phyloP scores from a whole-genome alignment of 2,888 invertebrate species.

The Eilema griseolum region DNA sequence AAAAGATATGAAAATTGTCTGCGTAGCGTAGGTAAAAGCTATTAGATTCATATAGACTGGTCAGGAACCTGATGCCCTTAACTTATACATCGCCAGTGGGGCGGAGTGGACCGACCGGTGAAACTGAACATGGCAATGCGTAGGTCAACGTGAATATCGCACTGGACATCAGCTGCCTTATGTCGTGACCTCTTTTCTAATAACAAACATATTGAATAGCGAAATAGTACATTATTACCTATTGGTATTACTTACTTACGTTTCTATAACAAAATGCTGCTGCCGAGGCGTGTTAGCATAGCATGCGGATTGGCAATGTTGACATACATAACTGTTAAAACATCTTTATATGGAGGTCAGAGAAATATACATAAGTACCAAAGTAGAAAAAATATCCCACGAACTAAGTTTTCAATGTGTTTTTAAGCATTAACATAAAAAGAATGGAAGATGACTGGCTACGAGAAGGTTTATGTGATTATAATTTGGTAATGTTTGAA shows the following conservation, averaged over 20 bases:
- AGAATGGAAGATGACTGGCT: neutral
- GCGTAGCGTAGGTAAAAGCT: neutral
- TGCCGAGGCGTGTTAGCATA: conserved; percentile 2
- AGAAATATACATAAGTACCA: conserved; percentile 11
- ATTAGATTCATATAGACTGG: conserved; percentile 13
- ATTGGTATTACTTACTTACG: neutral
- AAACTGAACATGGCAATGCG: conserved; percentile 58
- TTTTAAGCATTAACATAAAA: conserved; percentile 6
- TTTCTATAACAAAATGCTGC: conserved; percentile 10
- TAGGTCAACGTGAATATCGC: conserved; percentile 62
- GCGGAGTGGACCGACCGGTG: conserved; percentile 41
- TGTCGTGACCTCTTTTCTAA: conserved; percentile 54
- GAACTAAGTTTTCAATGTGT: conserved; percentile 6
- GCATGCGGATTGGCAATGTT: conserved; percentile 24
- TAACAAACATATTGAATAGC: conserved; percentile 35
- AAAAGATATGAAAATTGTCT: conserved; percentile 25
- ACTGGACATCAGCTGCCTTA: conserved; percentile 25
- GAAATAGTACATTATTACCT: conserved; percentile 31
- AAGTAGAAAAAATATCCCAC: conserved; percentile 18
- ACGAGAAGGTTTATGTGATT: conserved; percentile 18
- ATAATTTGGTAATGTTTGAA: conserved; percentile 36
- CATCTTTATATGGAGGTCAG: conserved; percentile 19
- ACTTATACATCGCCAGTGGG: conserved; percentile 21
- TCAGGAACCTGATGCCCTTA: conserved; percentile 17
- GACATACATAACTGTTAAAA: conserved; percentile 28